A percentile compares a stretch with the other conserved stretches of the same genome.
Conservation (phyloP, 2,113 vertebrate genomes). For the Odontophorus gujanensis region DNA sequence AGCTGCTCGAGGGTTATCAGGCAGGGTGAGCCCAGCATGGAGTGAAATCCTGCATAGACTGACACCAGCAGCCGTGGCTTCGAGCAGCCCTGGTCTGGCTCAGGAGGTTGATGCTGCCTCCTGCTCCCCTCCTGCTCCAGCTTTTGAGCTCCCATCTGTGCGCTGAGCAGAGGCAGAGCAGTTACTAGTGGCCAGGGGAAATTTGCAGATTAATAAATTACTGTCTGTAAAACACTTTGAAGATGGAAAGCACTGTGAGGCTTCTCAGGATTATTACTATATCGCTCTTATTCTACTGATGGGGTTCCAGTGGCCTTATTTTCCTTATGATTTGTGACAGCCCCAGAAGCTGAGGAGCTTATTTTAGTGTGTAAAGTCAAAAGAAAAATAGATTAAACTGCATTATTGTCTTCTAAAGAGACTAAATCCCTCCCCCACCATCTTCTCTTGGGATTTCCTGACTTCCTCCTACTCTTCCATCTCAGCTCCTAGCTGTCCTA, state of each 20-base stretch:
- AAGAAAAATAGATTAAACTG: conserved; percentile 62
- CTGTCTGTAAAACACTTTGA: conserved; percentile 65
- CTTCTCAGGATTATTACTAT: conserved; percentile 49
- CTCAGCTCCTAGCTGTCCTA: conserved; percentile 54
- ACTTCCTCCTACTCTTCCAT: conserved; percentile 55
- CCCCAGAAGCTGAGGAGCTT: conserved; percentile 56
- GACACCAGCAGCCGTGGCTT: neutral
- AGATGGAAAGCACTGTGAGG: conserved; percentile 34
- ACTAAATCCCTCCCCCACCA: conserved; percentile 51
- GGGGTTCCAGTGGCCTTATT: conserved; percentile 42
- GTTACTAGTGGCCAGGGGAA: conserved; percentile 54
- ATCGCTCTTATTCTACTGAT: conserved; percentile 21
- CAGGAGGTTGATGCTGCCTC: neutral
- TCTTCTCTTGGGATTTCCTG: conserved; percentile 60
- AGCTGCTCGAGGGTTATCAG: neutral
- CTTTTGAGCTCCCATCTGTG: neutral
- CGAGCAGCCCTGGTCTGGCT: neutral
- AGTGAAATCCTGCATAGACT: neutral
- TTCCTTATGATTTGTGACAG: conserved; percentile 58
- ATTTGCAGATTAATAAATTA: conserved; percentile 62
- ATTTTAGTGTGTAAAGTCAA: conserved; percentile 54
- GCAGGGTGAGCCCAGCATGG: neutral
- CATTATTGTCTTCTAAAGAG: conserved; percentile 60
- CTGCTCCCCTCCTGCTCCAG: neutral
- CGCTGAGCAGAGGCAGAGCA: neutral